Evolutionary conservation across 2,113 vertebrate species (phyloP), one percentile per base, ranked within the genome.

Genomic region (Hippocampus comes): DNA sequence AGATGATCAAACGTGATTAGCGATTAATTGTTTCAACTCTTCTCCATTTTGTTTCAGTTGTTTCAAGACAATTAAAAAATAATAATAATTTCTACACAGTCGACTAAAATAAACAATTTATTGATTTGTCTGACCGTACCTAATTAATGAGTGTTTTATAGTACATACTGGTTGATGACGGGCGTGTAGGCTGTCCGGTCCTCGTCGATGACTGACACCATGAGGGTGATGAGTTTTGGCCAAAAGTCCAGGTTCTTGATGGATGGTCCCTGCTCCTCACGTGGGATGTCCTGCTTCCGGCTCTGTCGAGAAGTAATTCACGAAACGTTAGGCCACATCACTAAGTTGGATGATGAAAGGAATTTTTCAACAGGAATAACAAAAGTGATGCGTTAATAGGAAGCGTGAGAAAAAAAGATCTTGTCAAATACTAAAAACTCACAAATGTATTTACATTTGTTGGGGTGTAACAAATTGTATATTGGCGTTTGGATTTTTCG

Each of bases 241-340:
- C 96, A 98, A 84, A 98, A 98, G 82, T 98, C 96, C 92, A 98
- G 87, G 85, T 96, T 97, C 89, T 96, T 95, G 79, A 93, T 94
- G 0, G 94, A 96, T 1, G 96, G 96, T 34, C 96, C 96, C 80
- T 98, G 96, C 41, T 98, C 96, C 78, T 98, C 96, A 46, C 94
- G 93, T 81, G 95, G 90, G 82, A 94, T 73, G 43, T 96, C 95
- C 85, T 94, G 95, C 82, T 95, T 96, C 74, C 95, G 95, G 81
- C 93, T 92, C 96, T 98, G 78, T 59, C 2, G 43, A 59, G 76
- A 71, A 63, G 46, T 23, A 74, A 53, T 74, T 41, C 4, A 53
- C 11, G 30, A 55, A n/a, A 61, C 23, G 2, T 17, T 51, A 20
- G 17, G 15, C 59, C 3, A 18, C 15, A 18, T 34, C 59, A 60